These are phyloP conservation scores for Seira ritae DNA, from an alignment of 2,888 invertebrate species.

Conservation along the genomic window DNA sequence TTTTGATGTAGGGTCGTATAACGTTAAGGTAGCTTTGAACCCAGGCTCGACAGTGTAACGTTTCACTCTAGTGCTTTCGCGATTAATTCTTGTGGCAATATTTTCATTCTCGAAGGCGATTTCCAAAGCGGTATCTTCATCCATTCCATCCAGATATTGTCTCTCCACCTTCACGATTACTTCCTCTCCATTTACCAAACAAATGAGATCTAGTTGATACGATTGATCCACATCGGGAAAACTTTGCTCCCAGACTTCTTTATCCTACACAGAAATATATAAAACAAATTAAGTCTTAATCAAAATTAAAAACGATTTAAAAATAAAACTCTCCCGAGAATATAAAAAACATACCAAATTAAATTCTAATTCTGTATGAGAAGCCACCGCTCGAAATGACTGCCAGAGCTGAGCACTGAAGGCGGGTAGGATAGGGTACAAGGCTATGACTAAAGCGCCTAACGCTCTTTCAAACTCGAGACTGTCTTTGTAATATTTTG, in stretches of 20 bases:
- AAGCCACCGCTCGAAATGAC: constrained; percentile 83
- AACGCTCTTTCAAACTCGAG: constrained; percentile 84
- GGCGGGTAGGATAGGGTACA: constrained; percentile 93
- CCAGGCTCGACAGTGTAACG: constrained; percentile 76
- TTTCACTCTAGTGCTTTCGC: constrained; percentile 52
- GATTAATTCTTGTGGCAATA: constrained; percentile 48
- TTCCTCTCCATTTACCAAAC: constrained; percentile 78
- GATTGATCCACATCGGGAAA: constrained; percentile 87
- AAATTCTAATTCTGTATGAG: constrained; percentile 80
- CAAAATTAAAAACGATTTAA: too few species aligned
- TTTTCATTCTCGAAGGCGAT: constrained; percentile 76
- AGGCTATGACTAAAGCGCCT: constrained; percentile 87
- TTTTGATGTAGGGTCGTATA: constrained; percentile 50
- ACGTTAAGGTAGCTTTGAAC: constrained; percentile 76
- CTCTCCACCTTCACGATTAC: constrained; percentile 78
- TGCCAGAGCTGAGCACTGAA: constrained; percentile 94
- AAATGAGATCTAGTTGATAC: constrained; percentile 81
- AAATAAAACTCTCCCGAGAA: not conserved
- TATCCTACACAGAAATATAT: constrained; percentile 76
- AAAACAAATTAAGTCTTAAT: not conserved
- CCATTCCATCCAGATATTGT: constrained; percentile 78
- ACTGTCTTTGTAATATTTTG: constrained; percentile 73
- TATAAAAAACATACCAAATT: constrained; percentile 77
- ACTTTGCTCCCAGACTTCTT: constrained; percentile 84
- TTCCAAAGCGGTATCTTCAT: constrained; percentile 78